Evolutionary conservation across 2,113 vertebrate genomes (phyloP).

Genomic region (Charadrius vociferus): DNA sequence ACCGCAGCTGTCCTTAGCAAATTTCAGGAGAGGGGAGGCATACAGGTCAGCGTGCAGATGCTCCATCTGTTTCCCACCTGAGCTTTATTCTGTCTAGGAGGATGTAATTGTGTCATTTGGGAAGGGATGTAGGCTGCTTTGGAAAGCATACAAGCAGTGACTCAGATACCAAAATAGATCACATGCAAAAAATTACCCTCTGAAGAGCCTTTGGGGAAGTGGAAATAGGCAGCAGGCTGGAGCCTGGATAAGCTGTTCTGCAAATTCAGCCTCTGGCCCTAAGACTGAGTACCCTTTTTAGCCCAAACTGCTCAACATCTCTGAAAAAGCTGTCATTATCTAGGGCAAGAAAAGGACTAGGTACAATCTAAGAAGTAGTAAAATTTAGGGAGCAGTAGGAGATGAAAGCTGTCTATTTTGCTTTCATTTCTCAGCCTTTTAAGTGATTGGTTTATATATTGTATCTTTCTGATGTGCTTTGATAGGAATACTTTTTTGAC

Average conservation of each 20-base stretch:
- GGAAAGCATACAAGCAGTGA: neutral
- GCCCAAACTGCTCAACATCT: neutral
- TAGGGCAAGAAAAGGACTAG: neutral
- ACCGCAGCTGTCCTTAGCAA: neutral
- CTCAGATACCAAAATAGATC: conserved; percentile 6
- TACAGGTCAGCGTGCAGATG: neutral
- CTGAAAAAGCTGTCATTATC: neutral
- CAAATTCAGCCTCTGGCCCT: neutral
- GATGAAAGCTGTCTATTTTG: neutral
- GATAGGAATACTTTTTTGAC: conserved; percentile 97
- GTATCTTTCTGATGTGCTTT: conserved; percentile 15
- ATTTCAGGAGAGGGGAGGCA: neutral
- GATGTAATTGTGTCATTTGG: neutral
- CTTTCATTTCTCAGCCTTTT: neutral
- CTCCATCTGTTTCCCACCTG: conserved; percentile 10
- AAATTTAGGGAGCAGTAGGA: neutral
- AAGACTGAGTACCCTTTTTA: neutral
- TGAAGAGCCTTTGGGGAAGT: neutral
- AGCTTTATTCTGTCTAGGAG: neutral
- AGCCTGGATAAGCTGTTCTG: neutral
- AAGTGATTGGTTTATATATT: neutral
- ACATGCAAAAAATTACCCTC: neutral
- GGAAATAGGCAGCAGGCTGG: neutral
- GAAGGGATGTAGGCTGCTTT: neutral
- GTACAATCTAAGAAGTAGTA: neutral